Evolutionary conservation across 2,888 invertebrate species (phyloP), one percentile per base, ranked within the genome.

Genomic region (Plusia festucae): DNA sequence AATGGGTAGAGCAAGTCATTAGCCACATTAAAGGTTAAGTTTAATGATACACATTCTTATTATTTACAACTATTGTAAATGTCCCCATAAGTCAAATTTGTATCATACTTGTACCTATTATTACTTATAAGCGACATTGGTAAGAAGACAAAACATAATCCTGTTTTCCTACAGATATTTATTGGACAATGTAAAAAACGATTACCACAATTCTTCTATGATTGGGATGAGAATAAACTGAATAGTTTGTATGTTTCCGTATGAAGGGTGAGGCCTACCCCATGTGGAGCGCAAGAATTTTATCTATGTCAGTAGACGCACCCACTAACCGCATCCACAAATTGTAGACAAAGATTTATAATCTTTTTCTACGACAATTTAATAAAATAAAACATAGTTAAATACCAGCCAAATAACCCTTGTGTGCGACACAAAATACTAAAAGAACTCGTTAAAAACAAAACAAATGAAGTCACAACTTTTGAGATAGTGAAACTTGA

Each of bases 401-500:
- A 40, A 40, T 40, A 13, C 40, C 40, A 40, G 40, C 40, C 40
- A 40, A 40, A 40, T 40, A 40, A 40, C 40, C 40, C n/a, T n/a
- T n/a, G 40, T n/a, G 40, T n/a, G 40, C 40, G 40, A 6, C 15
- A 40, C 40, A 40, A n/a, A 40, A 40, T 40, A 59, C 22, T 40
- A 63, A 60, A 69, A 59, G 60, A 76, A 65, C 15, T 15, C 34
- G n/a, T 51, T 24, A 15, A 30, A 44, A 16, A 56, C 60, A 56
- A 60, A 56, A 27, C 53, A 58, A 49, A 61, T 80, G 65, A 80
- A 73, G 15, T 80, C 13, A 54, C 27, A 60, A 61, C 46, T 80
- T 80, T 73, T 75, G 64, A 56, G 66, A 66, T 74, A 73, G 68
- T 60, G 65, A 67, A 66, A 80, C 51, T 46, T 55, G 72, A 72